Percentiles rank a stretch among this genome's conserved stretches.
phyloP scores from a whole-genome alignment of 2,113 vertebrate species.

The Entomyzon cyanotis region DNA sequence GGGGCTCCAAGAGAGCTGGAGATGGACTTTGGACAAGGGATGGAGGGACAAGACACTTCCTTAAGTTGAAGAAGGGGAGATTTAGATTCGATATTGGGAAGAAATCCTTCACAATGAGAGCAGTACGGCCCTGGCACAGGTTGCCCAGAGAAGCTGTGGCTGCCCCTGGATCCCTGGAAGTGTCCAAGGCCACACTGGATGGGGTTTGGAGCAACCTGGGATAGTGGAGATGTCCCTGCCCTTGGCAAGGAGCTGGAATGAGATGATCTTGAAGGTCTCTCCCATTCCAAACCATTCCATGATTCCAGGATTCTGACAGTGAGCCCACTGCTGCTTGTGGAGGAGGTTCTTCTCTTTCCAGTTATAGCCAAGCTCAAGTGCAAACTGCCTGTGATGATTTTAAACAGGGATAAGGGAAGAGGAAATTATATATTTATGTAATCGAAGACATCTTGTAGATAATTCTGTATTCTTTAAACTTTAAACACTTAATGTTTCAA shows the following conservation, averaged over 20 bases:
- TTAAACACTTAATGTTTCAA: not conserved
- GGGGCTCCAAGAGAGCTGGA: not conserved
- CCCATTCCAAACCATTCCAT: not conserved
- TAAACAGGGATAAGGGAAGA: not conserved
- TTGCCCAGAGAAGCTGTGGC: not conserved
- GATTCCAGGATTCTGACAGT: not conserved
- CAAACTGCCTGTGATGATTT: not conserved
- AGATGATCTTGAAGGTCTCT: too few species aligned
- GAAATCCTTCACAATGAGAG: not conserved
- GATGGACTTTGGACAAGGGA: not conserved
- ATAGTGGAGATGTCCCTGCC: not conserved
- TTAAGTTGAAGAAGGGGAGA: not conserved
- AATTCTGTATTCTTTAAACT: not conserved
- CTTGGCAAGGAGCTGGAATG: too few species aligned
- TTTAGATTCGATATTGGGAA: not conserved
- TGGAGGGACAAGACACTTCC: not conserved
- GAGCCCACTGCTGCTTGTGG: not conserved
- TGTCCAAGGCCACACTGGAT: rapidly evolving
- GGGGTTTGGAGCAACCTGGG: rapidly evolving
- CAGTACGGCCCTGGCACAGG: rapidly evolving
- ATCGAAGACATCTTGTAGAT: not conserved
- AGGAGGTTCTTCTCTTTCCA: not conserved
- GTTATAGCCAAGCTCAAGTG: not conserved
- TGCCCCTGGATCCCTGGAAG: not conserved
- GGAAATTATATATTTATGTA: not conserved